These are phyloP conservation scores for Corythornis cristatus DNA, from an alignment of 2,113 vertebrate genomes.

Conservation along the genomic window DNA sequence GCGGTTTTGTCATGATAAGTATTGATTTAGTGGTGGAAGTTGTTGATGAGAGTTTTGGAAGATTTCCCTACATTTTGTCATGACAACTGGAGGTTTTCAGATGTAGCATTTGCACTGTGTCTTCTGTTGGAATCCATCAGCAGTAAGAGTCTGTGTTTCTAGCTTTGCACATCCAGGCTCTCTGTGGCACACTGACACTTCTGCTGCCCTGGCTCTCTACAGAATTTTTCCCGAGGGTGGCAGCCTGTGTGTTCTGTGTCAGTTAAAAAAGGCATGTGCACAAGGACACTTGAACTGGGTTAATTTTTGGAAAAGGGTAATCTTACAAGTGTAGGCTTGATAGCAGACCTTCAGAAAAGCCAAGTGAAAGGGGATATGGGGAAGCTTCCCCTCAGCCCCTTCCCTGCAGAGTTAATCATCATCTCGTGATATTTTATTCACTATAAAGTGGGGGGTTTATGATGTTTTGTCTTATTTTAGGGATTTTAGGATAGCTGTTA, in stretches of 20 bases:
- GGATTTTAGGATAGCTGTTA: not conserved
- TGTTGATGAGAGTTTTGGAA: not conserved
- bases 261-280: not conserved
- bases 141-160: not conserved
- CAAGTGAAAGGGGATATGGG: not conserved
- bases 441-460: not conserved
- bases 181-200: not conserved
- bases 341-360: not conserved
- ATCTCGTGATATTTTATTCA: not conserved
- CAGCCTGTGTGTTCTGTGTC: not conserved
- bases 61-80: rapidly evolving
- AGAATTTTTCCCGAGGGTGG: not conserved
- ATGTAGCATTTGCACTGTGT: not conserved
- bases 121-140: rapidly evolving
- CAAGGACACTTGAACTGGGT: rapidly evolving
- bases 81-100: not conserved
- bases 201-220: not conserved
- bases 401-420: not conserved
- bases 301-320: not conserved
- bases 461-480: not conserved
- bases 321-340: not conserved
- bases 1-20: not conserved
- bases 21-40: not conserved
- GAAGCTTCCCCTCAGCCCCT: not conserved
- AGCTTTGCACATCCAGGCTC: not conserved